Evolutionary conservation across 2,113 vertebrate species (phyloP), one percentile per base, ranked within the genome.

Genomic region (Heterocephalus glaber): DNA sequence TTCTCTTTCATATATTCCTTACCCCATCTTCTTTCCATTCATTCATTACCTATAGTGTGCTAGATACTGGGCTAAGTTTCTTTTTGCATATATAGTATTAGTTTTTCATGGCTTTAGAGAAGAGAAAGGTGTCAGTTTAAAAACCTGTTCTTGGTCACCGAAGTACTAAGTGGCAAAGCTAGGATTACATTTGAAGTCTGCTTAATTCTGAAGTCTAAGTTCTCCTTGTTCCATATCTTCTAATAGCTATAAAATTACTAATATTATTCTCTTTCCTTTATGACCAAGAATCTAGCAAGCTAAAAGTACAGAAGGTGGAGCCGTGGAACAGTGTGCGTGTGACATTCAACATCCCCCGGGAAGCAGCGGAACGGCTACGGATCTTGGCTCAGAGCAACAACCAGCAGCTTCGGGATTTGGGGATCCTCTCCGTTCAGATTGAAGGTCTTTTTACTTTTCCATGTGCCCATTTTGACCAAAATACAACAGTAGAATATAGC

Each of bases 281-380:
- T 4, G 70, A 89, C 52, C 60, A 97, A 99, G 99, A 98, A 96
- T 98, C 99, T 74, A 98, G 98, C 88, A 99, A 98, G 93, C 97
- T 99, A 87, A 98, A 98, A 68, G 98, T 99, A 72, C 98, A 99
- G 98, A 99, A 98, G 44, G 99, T 99, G 47, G 99, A 99, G 97
- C 99, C 99, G 0, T 99, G 99, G 99, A 99, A 99, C 98, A 99
- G 99, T 0, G 99, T 99, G 41, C 99, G 99, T 1, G 99, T 99
- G 86, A 99, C 99, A 38, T 99, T 99, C 98, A 99, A 99, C 97
- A 99, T 99, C 97, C 99, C 99, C 94, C 98, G 99, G 11, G 99
- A 99, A 97, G 99, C 99, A 22, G 99, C 99, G 0, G 99, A 99
- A 96, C 98, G 99, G 24, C 98, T 99, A 92, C 98, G 99, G 13